phyloP scores from a whole-genome alignment of 2,113 vertebrate genomes.

The Isurus oxyrinchus region DNA sequence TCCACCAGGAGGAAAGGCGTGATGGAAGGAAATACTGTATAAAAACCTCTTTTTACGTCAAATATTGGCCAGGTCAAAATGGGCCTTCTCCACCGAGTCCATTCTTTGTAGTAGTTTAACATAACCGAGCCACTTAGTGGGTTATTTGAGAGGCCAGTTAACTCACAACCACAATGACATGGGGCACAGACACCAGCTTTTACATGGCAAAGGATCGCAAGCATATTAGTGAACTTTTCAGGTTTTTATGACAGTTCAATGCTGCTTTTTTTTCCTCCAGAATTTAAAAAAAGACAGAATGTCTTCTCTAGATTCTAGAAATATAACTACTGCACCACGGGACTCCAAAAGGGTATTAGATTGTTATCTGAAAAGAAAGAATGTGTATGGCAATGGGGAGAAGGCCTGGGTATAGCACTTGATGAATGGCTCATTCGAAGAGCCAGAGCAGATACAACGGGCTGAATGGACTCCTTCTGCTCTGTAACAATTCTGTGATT shows the following conservation, averaged over 20 bases:
- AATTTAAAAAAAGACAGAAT: not conserved
- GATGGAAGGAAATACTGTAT: not conserved
- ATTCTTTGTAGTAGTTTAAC: not conserved
- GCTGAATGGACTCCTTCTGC: too few species aligned
- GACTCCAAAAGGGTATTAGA: not conserved
- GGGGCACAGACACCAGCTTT: not conserved
- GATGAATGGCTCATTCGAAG: too few species aligned
- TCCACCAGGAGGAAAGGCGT: not conserved
- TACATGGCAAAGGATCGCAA: not conserved
- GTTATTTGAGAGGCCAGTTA: not conserved
- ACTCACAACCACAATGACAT: not conserved
- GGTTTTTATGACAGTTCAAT: not conserved
- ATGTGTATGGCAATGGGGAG: too few species aligned
- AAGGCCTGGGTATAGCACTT: too few species aligned
- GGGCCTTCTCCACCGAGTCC: not conserved
- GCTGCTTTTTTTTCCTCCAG: not conserved
- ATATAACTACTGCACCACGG: not conserved
- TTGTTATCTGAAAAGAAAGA: too few species aligned
- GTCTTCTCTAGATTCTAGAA: not conserved
- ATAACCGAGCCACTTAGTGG: not conserved
- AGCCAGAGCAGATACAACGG: too few species aligned
- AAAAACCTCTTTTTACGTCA: not conserved
- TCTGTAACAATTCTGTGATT: not conserved
- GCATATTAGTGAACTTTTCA: not conserved
- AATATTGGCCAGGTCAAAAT: not conserved